Conservation (phyloP, 2,888 invertebrate genomes). For the Chymomyza caudatula region DNA sequence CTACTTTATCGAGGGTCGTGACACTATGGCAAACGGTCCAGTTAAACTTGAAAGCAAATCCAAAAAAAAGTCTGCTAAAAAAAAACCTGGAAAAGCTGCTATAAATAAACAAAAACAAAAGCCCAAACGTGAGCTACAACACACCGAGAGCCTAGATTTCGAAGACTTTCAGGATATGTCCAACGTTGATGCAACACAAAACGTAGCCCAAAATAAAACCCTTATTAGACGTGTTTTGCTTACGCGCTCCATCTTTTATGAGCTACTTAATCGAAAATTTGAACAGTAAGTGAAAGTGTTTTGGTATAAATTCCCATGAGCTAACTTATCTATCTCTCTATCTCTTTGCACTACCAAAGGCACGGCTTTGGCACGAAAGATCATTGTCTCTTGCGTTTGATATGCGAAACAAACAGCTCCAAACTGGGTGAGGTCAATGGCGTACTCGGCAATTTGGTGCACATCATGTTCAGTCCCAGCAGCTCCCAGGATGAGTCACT, state of each 20-base stretch:
- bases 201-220: slow-evolving; percentile 2
- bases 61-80: slow-evolving; percentile 18
- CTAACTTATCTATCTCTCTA: background rate
- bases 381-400: slow-evolving; percentile 82
- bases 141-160: slow-evolving; percentile 47
- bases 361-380: slow-evolving; percentile 76
- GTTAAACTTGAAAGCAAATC: background rate
- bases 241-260: slow-evolving; percentile 59
- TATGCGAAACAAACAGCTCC: slow-evolving; percentile 82
- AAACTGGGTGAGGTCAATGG: slow-evolving; percentile 79
- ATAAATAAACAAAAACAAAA: slow-evolving; percentile 29
- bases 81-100: slow-evolving; percentile 1
- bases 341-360: too few species aligned
- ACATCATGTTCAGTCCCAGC: slow-evolving; percentile 79
- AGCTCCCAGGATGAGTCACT: slow-evolving; percentile 64
- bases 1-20: slow-evolving; percentile 25
- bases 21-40: background rate
- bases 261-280: slow-evolving; percentile 51
- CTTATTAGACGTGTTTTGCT: slow-evolving; percentile 41
- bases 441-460: slow-evolving; percentile 82
- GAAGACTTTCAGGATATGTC: slow-evolving; percentile 43
- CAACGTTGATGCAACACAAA: background rate
- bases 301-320: background rate
- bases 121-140: slow-evolving; percentile 2
- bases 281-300: slow-evolving; percentile 44